These are phyloP conservation scores for Melipona beecheii DNA, from an alignment of 2,888 invertebrate genomes.

Conservation along the genomic window DNA sequence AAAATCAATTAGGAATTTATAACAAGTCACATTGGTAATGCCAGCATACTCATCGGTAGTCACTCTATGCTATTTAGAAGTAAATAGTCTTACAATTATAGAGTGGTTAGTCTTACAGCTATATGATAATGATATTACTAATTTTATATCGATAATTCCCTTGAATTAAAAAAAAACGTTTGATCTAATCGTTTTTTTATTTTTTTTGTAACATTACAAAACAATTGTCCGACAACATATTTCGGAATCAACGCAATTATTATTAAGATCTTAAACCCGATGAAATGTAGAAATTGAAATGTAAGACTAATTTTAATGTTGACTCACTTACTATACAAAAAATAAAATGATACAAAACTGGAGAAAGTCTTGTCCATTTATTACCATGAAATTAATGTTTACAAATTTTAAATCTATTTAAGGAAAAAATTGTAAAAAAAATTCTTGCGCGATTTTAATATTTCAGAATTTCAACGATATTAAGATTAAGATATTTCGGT, in stretches of 20 bases:
- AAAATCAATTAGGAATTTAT: too few species aligned
- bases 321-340: conserved; percentile 37
- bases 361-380: background rate
- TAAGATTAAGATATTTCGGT: background rate
- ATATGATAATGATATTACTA: too few species aligned
- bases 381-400: background rate
- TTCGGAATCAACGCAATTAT: too few species aligned
- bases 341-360: conserved; percentile 18
- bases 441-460: background rate
- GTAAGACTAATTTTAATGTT: conserved; percentile 9
- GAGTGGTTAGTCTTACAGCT: background rate
- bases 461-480: background rate
- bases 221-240: background rate
- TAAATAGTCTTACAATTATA: conserved; percentile 32
- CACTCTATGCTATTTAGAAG: conserved; percentile 39
- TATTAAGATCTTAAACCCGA: background rate
- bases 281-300: background rate
- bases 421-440: background rate
- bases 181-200: background rate
- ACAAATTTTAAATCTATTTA: background rate
- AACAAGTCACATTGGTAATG: background rate
- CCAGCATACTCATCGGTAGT: background rate
- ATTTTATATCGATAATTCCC: too few species aligned
- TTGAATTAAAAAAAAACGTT: too few species aligned
- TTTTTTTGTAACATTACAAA: background rate